Evolutionary conservation across 2,113 vertebrate species (phyloP).

Genomic region (Pachyramphus minor): DNA sequence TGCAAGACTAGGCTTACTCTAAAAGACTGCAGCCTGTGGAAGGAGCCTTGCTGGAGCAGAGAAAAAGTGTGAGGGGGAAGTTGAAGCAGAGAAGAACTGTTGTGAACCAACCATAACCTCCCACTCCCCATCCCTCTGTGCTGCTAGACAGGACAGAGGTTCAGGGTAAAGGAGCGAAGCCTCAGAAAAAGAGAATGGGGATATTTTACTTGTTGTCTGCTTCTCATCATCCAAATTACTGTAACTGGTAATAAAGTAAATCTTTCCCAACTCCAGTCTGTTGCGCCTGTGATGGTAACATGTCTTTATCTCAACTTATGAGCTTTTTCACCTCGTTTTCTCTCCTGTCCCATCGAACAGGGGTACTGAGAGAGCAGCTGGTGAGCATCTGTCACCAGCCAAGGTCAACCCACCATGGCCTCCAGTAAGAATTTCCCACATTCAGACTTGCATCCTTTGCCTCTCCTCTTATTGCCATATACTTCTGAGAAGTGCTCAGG

Average conservation of each 20-base stretch:
- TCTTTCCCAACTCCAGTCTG: neutral
- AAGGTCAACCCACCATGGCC: neutral
- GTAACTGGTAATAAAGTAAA: neutral
- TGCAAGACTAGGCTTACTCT: neutral
- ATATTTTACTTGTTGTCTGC: neutral
- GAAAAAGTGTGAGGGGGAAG: rapidly evolving
- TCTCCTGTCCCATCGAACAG: neutral
- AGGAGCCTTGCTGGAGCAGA: neutral
- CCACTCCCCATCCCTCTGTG: neutral
- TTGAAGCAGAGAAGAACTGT: neutral
- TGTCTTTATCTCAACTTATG: neutral
- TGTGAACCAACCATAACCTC: neutral
- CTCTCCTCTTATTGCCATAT: neutral
- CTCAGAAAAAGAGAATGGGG: neutral
- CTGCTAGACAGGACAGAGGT: neutral
- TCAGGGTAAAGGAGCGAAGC: neutral
- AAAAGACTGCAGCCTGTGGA: neutral
- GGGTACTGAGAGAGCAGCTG: neutral
- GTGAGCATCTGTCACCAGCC: neutral
- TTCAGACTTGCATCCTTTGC: neutral
- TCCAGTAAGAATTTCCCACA: neutral
- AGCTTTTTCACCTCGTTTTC: neutral
- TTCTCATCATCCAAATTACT: neutral
- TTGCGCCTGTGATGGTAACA: neutral
- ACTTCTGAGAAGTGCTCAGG: neutral